Evolutionary conservation across 2,113 vertebrate species (phyloP).

Genomic region (Zosterops lateralis): DNA sequence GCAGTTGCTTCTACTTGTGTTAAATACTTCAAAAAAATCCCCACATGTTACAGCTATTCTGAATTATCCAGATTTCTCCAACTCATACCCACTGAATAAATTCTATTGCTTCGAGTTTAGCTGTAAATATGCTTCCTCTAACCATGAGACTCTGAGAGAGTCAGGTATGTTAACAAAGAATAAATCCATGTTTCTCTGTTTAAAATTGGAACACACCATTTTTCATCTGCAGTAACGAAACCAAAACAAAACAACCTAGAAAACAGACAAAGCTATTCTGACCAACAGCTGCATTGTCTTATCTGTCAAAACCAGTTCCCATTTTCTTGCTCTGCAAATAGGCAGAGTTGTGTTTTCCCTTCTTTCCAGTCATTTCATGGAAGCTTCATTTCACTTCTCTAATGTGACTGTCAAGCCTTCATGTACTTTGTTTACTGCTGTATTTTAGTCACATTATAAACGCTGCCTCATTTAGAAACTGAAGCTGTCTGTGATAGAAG

Average conservation of each 20-base stretch:
- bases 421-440: neutral
- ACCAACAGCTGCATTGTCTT: neutral
- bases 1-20: neutral
- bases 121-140: slow-evolving; percentile 14
- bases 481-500: neutral
- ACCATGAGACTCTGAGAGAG: neutral
- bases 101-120: neutral
- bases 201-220: neutral
- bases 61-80: neutral
- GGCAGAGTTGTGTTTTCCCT: neutral
- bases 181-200: neutral
- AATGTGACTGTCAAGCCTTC: slow-evolving; percentile 32
- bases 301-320: slow-evolving; percentile 30
- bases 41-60: neutral
- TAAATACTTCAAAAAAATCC: neutral
- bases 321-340: neutral
- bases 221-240: neutral
- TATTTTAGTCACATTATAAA: slow-evolving; percentile 30
- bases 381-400: neutral
- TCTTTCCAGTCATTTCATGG: slow-evolving; percentile 3
- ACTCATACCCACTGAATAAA: neutral
- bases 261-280: neutral
- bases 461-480: neutral
- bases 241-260: neutral
- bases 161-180: neutral